Evolutionary conservation across 2,797 vertebrate species (phyloP).

Genomic region (Vespertilio murinus): DNA sequence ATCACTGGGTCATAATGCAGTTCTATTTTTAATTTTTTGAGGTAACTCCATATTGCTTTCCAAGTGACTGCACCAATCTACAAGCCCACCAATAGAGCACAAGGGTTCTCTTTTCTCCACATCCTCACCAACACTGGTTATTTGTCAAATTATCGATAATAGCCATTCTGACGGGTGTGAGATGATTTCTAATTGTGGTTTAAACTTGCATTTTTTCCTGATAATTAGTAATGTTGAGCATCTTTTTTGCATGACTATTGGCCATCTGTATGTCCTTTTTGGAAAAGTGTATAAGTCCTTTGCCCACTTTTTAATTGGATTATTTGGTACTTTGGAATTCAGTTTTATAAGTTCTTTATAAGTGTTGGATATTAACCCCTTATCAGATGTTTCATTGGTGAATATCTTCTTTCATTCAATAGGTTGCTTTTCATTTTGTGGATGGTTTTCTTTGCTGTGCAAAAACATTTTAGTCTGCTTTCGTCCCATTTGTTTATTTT

Average conservation of each 20-base stretch:
- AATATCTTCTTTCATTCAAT: not conserved
- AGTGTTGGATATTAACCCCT: not conserved
- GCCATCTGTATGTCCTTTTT: not conserved
- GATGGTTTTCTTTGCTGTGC: not conserved
- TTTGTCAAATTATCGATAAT: not conserved
- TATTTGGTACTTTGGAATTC: not conserved
- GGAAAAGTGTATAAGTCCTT: not conserved
- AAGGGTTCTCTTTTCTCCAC: not conserved
- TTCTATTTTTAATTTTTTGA: not conserved
- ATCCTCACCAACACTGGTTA: not conserved
- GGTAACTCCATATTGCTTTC: not conserved
- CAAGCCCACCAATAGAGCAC: not conserved
- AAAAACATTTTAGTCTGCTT: not conserved
- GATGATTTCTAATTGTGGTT: not conserved
- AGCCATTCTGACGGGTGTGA: not conserved
- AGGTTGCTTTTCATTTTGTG: not conserved
- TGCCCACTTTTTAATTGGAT: not conserved
- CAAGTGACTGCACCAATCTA: not conserved
- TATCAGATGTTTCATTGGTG: not conserved
- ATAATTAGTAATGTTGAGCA: not conserved
- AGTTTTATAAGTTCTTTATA: not conserved
- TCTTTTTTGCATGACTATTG: not conserved
- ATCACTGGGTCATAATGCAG: not conserved
- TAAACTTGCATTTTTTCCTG: not conserved
- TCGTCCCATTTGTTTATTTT: not conserved